Percentiles rank a stretch among this genome's conserved stretches.
These are phyloP conservation scores for Scortum barcoo DNA, from an alignment of 2,113 vertebrate genomes.

Conservation along the genomic window DNA sequence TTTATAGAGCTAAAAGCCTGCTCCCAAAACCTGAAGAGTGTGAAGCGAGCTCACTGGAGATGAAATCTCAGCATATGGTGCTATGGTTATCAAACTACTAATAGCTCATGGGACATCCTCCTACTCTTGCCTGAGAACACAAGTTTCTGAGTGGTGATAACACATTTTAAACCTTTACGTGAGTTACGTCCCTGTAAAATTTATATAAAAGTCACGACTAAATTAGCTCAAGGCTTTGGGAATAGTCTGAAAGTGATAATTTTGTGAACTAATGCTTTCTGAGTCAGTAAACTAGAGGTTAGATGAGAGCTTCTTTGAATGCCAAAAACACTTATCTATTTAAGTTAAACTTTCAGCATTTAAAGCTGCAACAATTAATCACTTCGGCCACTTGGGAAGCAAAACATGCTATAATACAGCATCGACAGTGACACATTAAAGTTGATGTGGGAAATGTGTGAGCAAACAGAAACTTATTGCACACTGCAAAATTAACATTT, in stretches of 20 bases:
- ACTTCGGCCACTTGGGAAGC: background rate
- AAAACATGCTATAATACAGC: background rate
- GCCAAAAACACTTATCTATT: background rate
- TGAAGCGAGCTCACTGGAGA: slow-evolving; percentile 43
- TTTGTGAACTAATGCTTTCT: slow-evolving; percentile 31
- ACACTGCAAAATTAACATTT: background rate
- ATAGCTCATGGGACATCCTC: slow-evolving; percentile 36
- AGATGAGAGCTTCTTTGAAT: background rate
- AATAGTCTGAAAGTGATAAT: background rate
- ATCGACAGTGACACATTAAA: background rate
- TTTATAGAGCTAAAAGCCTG: slow-evolving; percentile 54
- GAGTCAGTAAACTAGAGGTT: background rate
- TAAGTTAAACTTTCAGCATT: background rate
- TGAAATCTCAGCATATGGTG: slow-evolving; percentile 33
- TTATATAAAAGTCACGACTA: background rate
- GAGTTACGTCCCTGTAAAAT: slow-evolving; percentile 2
- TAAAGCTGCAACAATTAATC: background rate
- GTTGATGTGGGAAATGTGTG: background rate
- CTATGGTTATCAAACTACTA: slow-evolving; percentile 37
- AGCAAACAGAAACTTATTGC: background rate
- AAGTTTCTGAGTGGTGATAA: slow-evolving; percentile 17
- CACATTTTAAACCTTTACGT: background rate
- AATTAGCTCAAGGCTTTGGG: background rate
- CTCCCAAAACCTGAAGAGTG: slow-evolving; percentile 20
- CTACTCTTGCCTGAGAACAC: slow-evolving; percentile 12